A percentile compares a stretch with the other conserved stretches of the same genome.
Evolutionary conservation across 2,113 vertebrate species (phyloP).

Genomic region (Lichenostomus cassidix): DNA sequence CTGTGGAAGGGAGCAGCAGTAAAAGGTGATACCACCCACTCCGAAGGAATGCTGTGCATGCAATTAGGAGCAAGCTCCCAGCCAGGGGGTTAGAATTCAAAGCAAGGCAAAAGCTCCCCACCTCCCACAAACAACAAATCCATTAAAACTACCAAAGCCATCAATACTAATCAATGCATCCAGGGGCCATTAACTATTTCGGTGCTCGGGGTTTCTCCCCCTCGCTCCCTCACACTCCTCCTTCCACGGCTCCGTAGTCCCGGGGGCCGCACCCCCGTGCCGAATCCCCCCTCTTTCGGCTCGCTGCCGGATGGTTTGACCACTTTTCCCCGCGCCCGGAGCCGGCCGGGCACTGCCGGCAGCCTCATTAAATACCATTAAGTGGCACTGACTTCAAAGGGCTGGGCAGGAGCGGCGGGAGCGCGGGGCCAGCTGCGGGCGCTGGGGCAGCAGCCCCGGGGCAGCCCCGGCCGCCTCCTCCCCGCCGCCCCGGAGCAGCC

Average conservation of each 20-base stretch:
- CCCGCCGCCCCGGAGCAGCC: neutral
- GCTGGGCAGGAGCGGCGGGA: neutral
- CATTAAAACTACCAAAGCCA: slow-evolving; percentile 83
- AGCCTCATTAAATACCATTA: neutral
- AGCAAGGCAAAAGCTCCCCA: slow-evolving; percentile 71
- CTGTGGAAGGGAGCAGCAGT: slow-evolving; percentile 73
- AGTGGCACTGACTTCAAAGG: slow-evolving; percentile 19
- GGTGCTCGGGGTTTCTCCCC: neutral
- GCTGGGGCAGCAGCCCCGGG: neutral
- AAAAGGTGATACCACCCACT: slow-evolving; percentile 86
- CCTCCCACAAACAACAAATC: slow-evolving; percentile 75
- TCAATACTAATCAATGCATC: slow-evolving; percentile 83
- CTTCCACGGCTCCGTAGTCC: neutral
- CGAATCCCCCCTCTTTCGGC: neutral
- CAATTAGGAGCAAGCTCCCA: slow-evolving; percentile 83
- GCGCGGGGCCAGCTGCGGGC: neutral
- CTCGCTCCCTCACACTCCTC: neutral
- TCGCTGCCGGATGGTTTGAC: neutral
- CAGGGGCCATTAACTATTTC: slow-evolving; percentile 63
- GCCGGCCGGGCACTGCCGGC: neutral
- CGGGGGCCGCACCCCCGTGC: neutral
- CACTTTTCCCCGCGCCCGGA: neutral
- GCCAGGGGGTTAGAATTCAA: slow-evolving; percentile 72
- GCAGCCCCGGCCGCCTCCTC: neutral
- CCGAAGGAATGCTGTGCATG: slow-evolving; percentile 89